Base-by-base conservation (phyloP, 2,797 vertebrate species). In the Leuciscus waleckii region DNA sequence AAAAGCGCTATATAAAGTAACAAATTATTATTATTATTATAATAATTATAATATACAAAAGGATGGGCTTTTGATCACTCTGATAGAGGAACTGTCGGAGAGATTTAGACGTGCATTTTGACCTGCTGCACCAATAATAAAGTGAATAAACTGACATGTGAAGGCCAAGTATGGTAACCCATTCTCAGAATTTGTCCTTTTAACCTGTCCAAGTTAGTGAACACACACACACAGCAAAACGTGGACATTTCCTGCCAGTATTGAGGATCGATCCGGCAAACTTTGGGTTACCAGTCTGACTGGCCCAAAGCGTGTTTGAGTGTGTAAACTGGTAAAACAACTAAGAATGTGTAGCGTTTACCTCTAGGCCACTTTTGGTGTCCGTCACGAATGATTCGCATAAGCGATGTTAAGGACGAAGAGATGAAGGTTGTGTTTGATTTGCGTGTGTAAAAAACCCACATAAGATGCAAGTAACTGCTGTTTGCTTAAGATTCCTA, bases 301-400 rank as follows among this genome's bases (percentile, higher is more conserved):
- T 46, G 14, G 4, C 46, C 13, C 4, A 49, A 49, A 46, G 13
- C 1, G 14, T 29, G 63, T n/a, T 26, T 23, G 17, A 49, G 9
- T 78, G 71, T 82, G 26, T 80, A 56, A 68, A 78, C 10, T 17
- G 2, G 37, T 35, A 35, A 35, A 35, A 35, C 35, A 35, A 46
- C n/a, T 10, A 87, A 43, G 58, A 75, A 80, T 80, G 75, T 49
- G 3, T 80, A 68, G 46, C 1, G 23, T 67, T 77, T 77, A 63
- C 71, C 65, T 78, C 5, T 39, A n/a, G 37, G n/a, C 8, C 0
- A 43, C 17, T 9, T 29, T 43, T 43, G 7, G 17, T 58, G 11
- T 75, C 29, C 7, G 4, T 46, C 51, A 8, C 29, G 39, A 13
- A 61, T 5, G 23, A 58, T 61, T 61, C 0, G 10, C 56, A 4